Evolutionary conservation across 92 coral and sea anemone species (phyloP).

Genomic region (Zoanthus sansibaricus): DNA sequence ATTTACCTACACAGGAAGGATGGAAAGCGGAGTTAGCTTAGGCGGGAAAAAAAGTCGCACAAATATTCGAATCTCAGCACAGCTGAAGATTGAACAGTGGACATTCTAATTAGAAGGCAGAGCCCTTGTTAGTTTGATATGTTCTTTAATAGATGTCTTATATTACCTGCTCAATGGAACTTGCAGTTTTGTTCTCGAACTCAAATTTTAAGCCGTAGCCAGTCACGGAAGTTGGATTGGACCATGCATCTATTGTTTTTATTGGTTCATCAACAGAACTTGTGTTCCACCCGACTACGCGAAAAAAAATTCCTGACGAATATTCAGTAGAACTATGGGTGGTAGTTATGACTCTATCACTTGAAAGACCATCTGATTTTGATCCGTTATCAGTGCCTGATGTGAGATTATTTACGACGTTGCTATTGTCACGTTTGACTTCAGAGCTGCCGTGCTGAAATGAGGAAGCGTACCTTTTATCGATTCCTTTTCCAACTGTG

Average conservation of each 20-base stretch:
- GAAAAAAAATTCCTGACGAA: neutral
- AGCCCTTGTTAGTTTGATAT: neutral
- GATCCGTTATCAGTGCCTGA: neutral
- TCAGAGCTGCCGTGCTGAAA: neutral
- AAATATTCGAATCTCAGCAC: too few relatives aligned
- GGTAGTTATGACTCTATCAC: neutral
- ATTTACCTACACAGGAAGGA: too few relatives aligned
- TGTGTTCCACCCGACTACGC: slow-evolving; percentile 11
- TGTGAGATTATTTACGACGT: neutral
- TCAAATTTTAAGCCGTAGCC: slow-evolving; percentile 37
- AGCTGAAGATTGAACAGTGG: too few relatives aligned
- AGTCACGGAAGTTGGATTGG: neutral
- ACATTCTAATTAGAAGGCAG: too few relatives aligned
- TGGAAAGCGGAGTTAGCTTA: too few relatives aligned
- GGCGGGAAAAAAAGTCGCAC: too few relatives aligned
- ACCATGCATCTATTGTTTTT: slow-evolving; percentile 22
- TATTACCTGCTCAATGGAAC: slow-evolving; percentile 6
- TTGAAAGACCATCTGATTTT: neutral
- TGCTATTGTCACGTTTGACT: neutral
- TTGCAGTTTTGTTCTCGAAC: slow-evolving; percentile 20
- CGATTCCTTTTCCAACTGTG: slow-evolving; percentile 6
- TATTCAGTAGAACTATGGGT: neutral
- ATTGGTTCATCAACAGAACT: neutral
- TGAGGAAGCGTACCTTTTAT: neutral
- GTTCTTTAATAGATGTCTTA: neutral